phyloP scores from a whole-genome alignment of 2,888 invertebrate genomes.

The Acronicta alni region DNA sequence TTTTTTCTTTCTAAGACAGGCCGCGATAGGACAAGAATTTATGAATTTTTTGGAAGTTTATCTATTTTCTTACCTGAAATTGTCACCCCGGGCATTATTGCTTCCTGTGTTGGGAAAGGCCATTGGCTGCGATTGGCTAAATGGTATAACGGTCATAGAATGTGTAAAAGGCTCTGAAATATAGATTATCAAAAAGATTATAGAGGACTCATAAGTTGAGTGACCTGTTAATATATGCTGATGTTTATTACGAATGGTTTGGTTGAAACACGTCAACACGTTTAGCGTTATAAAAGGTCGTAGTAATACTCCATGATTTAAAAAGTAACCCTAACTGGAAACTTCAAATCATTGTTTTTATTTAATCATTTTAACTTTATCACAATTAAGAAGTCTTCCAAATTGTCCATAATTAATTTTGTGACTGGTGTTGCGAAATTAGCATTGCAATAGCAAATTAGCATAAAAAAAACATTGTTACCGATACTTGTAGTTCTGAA shows the following conservation, averaged over 20 bases:
- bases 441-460: too few species aligned
- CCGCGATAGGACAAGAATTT: neutral
- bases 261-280: conserved; percentile 17
- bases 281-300: conserved; percentile 11
- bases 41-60: neutral
- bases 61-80: neutral
- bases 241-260: conserved; percentile 25
- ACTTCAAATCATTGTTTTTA: neutral
- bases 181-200: conserved; percentile 20
- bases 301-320: neutral
- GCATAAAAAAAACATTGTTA: too few species aligned
- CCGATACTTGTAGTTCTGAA: too few species aligned
- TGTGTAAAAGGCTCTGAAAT: conserved; percentile 11
- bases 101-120: conserved; percentile 12
- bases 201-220: conserved; percentile 35
- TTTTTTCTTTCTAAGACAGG: neutral
- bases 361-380: neutral
- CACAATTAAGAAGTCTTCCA: neutral
- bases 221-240: conserved; percentile 47
- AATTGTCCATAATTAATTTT: neutral
- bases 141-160: conserved; percentile 18
- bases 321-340: too few species aligned
- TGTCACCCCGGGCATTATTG: neutral
- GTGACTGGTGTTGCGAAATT: too few species aligned
- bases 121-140: conserved; percentile 19